Evolutionary conservation across 2,797 vertebrate species (phyloP).

Genomic region (Peromyscus aztecus): DNA sequence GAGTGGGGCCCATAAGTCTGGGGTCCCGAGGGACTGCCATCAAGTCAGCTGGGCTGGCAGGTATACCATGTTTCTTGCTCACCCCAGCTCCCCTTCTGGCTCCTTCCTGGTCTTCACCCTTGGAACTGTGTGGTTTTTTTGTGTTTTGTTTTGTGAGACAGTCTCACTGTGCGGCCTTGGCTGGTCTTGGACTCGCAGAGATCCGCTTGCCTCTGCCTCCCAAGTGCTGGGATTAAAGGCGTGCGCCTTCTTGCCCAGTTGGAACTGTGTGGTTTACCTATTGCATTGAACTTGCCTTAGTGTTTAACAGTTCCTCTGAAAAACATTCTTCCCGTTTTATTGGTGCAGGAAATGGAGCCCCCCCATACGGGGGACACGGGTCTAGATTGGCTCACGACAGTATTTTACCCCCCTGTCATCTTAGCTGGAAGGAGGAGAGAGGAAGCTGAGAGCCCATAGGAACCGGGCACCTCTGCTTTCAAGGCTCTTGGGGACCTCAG

Average conservation of each 20-base stretch:
- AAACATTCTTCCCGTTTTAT: neutral
- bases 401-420: neutral
- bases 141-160: neutral
- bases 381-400: rapidly evolving
- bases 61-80: neutral
- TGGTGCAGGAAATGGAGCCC: neutral
- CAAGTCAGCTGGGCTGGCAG: neutral
- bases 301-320: neutral
- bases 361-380: too few species aligned
- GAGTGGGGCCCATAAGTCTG: neutral
- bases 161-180: too few species aligned
- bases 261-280: neutral
- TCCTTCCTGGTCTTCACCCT: neutral
- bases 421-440: neutral
- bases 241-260: neutral
- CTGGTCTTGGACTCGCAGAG: too few species aligned
- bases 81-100: neutral
- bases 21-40: neutral
- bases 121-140: neutral
- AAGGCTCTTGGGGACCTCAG: neutral
- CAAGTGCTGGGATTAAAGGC: neutral
- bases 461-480: neutral
- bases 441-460: neutral
- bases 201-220: neutral
- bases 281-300: neutral